Evolutionary conservation across 2,113 vertebrate species (phyloP).

Genomic region (Hyaena hyaena): DNA sequence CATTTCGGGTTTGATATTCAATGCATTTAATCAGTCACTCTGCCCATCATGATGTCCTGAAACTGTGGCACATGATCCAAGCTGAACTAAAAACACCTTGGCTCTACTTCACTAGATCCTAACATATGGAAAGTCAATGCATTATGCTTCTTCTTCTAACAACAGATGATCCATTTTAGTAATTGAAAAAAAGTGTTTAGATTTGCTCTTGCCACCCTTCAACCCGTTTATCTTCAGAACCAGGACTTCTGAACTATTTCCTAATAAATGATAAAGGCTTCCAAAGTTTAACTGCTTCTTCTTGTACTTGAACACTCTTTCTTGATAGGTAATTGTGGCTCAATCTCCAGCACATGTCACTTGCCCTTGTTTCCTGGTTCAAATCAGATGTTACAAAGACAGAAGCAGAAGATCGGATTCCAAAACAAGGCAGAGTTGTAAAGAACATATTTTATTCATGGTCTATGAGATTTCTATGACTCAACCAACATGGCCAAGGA

Average conservation of each 20-base stretch:
- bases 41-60: not conserved
- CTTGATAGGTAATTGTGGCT: not conserved
- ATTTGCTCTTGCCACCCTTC: not conserved
- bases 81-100: not conserved
- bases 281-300: not conserved
- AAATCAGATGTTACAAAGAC: not conserved
- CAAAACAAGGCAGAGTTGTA: slow-evolving; percentile 10
- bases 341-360: not conserved
- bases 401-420: slow-evolving; percentile 48
- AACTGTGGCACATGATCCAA: not conserved
- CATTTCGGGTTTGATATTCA: not conserved
- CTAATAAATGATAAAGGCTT: not conserved
- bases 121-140: not conserved
- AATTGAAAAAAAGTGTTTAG: not conserved
- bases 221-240: slow-evolving; percentile 10
- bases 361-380: slow-evolving; percentile 36
- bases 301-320: not conserved
- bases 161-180: not conserved
- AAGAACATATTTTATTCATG: slow-evolving; percentile 24
- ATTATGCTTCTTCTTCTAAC: not conserved
- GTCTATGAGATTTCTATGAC: not conserved
- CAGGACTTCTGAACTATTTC: not conserved
- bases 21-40: not conserved
- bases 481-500: not conserved
- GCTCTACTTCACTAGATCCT: not conserved